Base-by-base conservation (phyloP, 2,888 invertebrate genomes). In the Amblyjoppa fuscipennis region DNA sequence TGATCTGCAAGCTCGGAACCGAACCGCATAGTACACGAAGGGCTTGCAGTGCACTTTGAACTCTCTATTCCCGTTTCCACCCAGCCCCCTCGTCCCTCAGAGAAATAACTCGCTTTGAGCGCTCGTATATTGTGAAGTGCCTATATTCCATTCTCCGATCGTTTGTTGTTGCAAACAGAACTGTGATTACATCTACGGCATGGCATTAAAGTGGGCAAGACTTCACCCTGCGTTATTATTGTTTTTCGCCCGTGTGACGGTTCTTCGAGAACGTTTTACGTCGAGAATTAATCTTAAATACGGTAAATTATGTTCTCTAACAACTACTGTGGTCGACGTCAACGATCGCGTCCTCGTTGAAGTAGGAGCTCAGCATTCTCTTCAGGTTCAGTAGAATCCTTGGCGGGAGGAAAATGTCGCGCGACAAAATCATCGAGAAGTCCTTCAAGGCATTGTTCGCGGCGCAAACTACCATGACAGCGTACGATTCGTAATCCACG, bases 351-450 rank as follows among this genome's bases (percentile, higher is more conserved):
- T 82, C 75, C 64, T 78, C 78, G 74, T 88, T 83, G 68, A 90
- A 73, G 79, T 90, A 90, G 31, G 56, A 51, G 20, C 79, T 56
- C 6, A 89, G 81, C 78, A 85, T 85, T 20, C 84, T 66, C 79
- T 90, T 88, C 74, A 89, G 83, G 66, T 73, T 74, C 66, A 81
- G 61, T 7, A 89, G 77, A 80, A 86, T 84, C 71, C 83, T 78
- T 38, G 81, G 41, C 49, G 87, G 71, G 38, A 89, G 56, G 13
- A 64, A 83, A 45, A 74, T 89, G 87, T 85, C 79, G 0, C 88
- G 89, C 28, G 90, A 91, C 81, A 87, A 88, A 84, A 90, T 91
- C 89, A 90, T 90, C 49, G 87, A 84, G 76, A 91, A 90, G 86
- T 88, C 87, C 81, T 84, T 64, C 16, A 64, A 2, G 3, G 77